These are phyloP conservation scores for Pavo muticus DNA, from an alignment of 2,113 vertebrate species.

Conservation along the genomic window DNA sequence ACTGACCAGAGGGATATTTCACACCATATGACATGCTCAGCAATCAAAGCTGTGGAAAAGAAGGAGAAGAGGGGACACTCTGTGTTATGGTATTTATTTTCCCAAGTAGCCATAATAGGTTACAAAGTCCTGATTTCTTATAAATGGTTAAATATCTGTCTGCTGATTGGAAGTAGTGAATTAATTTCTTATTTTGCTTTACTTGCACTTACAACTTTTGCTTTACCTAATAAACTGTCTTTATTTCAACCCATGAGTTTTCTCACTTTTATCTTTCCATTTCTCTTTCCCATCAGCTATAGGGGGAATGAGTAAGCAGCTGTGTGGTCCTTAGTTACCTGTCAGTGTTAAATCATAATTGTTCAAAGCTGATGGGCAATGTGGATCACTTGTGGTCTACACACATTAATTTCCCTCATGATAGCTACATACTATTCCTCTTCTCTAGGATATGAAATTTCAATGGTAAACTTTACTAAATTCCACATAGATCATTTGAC, in stretches of 20 bases:
- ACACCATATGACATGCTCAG: accelerated
- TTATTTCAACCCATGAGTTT: neutral
- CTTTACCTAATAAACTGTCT: neutral
- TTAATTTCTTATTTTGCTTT: neutral
- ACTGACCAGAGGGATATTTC: neutral
- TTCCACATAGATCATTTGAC: neutral
- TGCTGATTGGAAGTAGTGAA: accelerated
- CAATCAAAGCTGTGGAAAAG: neutral
- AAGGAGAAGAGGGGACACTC: accelerated
- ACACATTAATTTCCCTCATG: neutral
- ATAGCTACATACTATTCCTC: neutral
- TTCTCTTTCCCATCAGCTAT: neutral
- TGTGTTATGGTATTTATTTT: neutral
- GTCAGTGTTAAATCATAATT: neutral
- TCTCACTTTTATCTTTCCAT: neutral
- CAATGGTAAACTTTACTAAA: neutral
- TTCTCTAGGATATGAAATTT: neutral
- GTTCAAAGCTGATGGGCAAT: neutral
- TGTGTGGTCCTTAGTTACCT: neutral
- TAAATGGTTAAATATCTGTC: neutral
- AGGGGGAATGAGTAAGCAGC: accelerated
- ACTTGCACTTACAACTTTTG: accelerated
- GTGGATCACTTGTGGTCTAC: neutral
- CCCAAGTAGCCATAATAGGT: accelerated
- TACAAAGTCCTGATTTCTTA: neutral